Percentiles rank a stretch among this genome's conserved stretches.
phyloP scores from a whole-genome alignment of 2,888 invertebrate genomes.

The Frankliniella fusca region DNA sequence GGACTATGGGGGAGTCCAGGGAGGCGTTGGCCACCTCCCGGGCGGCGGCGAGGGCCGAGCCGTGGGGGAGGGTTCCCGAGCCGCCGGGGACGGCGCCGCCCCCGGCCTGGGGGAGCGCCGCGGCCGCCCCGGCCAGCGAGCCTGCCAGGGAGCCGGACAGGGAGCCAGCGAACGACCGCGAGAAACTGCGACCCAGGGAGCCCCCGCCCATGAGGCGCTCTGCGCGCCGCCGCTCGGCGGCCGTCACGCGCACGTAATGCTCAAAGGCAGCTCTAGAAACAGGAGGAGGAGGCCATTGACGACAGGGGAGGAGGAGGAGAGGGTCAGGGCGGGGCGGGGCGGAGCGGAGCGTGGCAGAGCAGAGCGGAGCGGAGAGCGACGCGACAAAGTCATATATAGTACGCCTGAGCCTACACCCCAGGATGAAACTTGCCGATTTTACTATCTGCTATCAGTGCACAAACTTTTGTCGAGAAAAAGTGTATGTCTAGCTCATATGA shows the following conservation, averaged over 20 bases:
- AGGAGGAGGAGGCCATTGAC: slow-evolving; percentile 32
- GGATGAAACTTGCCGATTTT: too few species aligned
- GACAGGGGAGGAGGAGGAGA: slow-evolving; percentile 17
- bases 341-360: too few species aligned
- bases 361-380: not conserved
- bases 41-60: slow-evolving; percentile 10
- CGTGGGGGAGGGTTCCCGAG: slow-evolving; percentile 29
- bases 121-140: slow-evolving; percentile 45
- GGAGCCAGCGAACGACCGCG: slow-evolving; percentile 60
- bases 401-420: too few species aligned
- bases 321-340: not conserved
- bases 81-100: slow-evolving; percentile 37
- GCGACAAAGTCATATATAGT: not conserved
- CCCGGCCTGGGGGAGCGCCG: slow-evolving; percentile 30
- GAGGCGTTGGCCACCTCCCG: slow-evolving; percentile 10
- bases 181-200: slow-evolving; percentile 62
- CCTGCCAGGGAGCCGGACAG: slow-evolving; percentile 46
- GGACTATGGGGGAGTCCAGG: slow-evolving; percentile 23
- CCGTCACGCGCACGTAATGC: slow-evolving; percentile 54
- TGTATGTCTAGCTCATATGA: too few species aligned
- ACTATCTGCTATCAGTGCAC: too few species aligned
- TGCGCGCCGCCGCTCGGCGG: slow-evolving; percentile 46
- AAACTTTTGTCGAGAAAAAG: too few species aligned
- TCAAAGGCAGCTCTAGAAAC: slow-evolving; percentile 51
- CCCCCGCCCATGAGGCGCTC: slow-evolving; percentile 62